A percentile compares a stretch with the other conserved stretches of the same genome.
Conservation (phyloP, 1,140 invertebrate species). For the Drosophila obscura region DNA sequence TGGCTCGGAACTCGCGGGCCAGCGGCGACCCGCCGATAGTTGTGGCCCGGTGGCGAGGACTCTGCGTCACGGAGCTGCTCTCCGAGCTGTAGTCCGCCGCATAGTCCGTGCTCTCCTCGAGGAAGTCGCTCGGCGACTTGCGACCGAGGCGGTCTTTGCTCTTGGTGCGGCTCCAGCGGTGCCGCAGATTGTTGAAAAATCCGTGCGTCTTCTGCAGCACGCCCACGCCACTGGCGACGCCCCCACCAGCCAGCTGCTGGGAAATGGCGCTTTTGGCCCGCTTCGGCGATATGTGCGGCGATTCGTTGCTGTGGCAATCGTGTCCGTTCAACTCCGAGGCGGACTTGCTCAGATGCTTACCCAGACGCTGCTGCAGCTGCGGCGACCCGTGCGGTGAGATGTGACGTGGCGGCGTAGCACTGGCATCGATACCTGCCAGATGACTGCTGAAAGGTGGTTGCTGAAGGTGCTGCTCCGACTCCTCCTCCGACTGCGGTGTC, state of each 20-base stretch:
- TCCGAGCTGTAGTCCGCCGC: constrained; percentile 90
- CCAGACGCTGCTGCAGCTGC: constrained; percentile 67
- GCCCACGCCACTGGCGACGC: constrained; percentile 81
- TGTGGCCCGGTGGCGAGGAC: constrained; percentile 86
- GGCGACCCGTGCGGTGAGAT: constrained; percentile 75
- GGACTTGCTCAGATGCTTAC: constrained; percentile 85
- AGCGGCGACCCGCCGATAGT: constrained; percentile 76
- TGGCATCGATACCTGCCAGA: constrained; percentile 36
- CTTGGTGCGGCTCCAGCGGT: constrained; percentile 87
- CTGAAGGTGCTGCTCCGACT: constrained; percentile 17
- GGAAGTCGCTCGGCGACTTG: constrained; percentile 84
- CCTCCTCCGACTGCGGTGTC: constrained; percentile 9
- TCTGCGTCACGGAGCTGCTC: constrained; percentile 89
- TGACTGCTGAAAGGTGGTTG: constrained; percentile 35
- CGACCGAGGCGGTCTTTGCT: constrained; percentile 86
- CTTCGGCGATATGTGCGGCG: constrained; percentile 84
- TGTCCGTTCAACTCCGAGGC: constrained; percentile 85
- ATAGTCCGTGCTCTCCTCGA: constrained; percentile 88
- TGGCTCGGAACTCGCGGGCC: constrained; percentile 74
- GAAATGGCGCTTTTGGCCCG: constrained; percentile 84
- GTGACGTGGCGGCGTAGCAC: constrained; percentile 49
- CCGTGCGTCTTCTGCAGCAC: constrained; percentile 89
- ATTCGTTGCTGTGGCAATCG: constrained; percentile 70
- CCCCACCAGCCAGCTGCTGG: constrained; percentile 54
- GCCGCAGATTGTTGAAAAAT: constrained; percentile 88